Percentiles rank a stretch among this genome's conserved stretches.
Evolutionary conservation across 2,113 vertebrate species (phyloP).

Genomic region (Dendrocopos noguchii): DNA sequence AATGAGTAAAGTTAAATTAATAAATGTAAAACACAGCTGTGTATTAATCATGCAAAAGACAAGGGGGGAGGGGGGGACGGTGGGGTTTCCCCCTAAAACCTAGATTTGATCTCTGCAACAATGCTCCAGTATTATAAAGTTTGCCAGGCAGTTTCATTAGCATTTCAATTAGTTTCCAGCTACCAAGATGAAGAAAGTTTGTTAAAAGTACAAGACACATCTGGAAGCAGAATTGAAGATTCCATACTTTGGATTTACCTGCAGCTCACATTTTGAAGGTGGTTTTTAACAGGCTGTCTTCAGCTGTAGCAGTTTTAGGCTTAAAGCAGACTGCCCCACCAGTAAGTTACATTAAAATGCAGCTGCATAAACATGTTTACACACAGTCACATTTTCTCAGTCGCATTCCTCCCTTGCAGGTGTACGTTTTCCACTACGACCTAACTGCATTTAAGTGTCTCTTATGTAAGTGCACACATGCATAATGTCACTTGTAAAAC

Average conservation of each 20-base stretch:
- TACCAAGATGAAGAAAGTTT: neutral
- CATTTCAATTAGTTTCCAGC: slow-evolving; percentile 15
- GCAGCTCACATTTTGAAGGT: slow-evolving; percentile 27
- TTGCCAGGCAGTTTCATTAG: neutral
- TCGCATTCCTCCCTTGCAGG: slow-evolving; percentile 62
- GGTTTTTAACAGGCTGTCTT: slow-evolving; percentile 57
- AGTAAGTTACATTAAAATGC: slow-evolving; percentile 57
- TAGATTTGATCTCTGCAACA: neutral
- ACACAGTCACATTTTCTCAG: slow-evolving; percentile 45
- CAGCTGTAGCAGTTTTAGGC: slow-evolving; percentile 49
- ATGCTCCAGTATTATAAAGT: neutral
- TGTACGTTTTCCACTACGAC: slow-evolving; percentile 66
- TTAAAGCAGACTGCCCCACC: slow-evolving; percentile 30
- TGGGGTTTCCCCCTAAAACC: too few relatives aligned
- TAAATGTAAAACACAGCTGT: neutral
- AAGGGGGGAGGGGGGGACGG: too few relatives aligned
- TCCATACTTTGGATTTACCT: slow-evolving; percentile 16
- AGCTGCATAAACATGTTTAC: slow-evolving; percentile 79
- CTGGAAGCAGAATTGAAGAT: slow-evolving; percentile 30
- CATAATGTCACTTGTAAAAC: slow-evolving; percentile 51
- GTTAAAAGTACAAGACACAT: neutral
- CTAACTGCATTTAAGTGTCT: slow-evolving; percentile 1
- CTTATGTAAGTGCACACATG: slow-evolving; percentile 1
- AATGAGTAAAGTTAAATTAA: neutral
- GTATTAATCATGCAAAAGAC: neutral